Percentiles rank a stretch among this genome's conserved stretches.
Evolutionary conservation across 1,140 invertebrate species (phyloP).

Genomic region (Radopholus similis): DNA sequence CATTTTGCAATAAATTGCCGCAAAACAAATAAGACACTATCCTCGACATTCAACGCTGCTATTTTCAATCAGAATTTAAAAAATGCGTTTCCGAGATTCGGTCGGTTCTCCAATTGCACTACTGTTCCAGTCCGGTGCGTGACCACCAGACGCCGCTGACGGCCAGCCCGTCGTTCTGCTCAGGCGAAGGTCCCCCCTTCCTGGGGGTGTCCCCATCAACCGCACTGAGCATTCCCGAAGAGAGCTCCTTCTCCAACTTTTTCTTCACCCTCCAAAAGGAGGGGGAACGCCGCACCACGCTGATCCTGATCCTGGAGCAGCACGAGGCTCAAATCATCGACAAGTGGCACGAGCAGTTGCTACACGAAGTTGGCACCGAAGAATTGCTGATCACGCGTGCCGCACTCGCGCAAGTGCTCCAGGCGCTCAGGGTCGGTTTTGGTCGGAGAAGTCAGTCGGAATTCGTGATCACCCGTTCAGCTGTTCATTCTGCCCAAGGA

Average conservation of each 20-base stretch:
- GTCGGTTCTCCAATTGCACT: too few species aligned
- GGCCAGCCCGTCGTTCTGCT: conserved; percentile 61
- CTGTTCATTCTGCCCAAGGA: conserved; percentile 68
- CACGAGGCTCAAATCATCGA: conserved; percentile 70
- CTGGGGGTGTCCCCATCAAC: conserved; percentile 47
- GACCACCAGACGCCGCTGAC: conserved; percentile 50
- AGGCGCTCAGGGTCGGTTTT: conserved; percentile 77
- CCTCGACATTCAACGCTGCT: too few species aligned
- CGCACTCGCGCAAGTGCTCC: conserved; percentile 74
- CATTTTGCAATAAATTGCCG: too few species aligned
- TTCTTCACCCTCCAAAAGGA: conserved; percentile 96
- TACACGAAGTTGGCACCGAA: conserved; percentile 16
- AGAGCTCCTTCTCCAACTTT: conserved; percentile 72
- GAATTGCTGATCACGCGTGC: conserved; percentile 58
- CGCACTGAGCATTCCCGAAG: conserved; percentile 51
- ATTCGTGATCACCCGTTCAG: background rate
- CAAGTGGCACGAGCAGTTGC: conserved; percentile 60
- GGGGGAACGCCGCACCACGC: conserved; percentile 82
- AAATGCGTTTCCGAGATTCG: too few species aligned
- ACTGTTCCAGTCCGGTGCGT: conserved; percentile 43
- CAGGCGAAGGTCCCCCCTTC: conserved; percentile 37
- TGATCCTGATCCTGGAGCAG: conserved; percentile 80
- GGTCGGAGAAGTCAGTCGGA: background rate
- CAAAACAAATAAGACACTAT: too few species aligned
- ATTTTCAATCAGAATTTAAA: too few species aligned